These are phyloP conservation scores for Agrochola macilenta DNA, from an alignment of 2,888 invertebrate genomes.

Conservation along the genomic window DNA sequence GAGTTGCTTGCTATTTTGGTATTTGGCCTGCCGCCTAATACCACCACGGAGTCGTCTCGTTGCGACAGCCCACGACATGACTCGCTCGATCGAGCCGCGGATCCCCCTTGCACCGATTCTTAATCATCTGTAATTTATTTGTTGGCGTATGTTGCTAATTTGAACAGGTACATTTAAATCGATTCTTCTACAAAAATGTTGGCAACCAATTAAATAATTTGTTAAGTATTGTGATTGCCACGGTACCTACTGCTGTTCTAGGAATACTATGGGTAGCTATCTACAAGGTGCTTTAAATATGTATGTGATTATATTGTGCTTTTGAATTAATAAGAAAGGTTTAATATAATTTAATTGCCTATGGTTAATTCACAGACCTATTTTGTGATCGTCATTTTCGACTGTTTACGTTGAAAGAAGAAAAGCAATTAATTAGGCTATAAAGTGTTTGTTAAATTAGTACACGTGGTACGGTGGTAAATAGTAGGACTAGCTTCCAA, in stretches of 20 bases:
- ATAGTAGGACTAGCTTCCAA: neutral
- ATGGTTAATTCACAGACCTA: neutral
- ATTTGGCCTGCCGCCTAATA: constrained; percentile 90
- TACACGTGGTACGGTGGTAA: neutral
- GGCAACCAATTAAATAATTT: constrained; percentile 30
- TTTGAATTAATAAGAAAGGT: no score
- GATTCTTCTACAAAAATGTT: constrained; percentile 29
- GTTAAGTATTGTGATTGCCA: constrained; percentile 15
- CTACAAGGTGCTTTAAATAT: neutral
- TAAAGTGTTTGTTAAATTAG: neutral
- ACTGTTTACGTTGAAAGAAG: no score
- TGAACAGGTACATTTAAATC: constrained; percentile 38
- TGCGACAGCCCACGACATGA: constrained; percentile 76
- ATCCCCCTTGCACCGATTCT: constrained; percentile 54
- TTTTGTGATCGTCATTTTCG: neutral
- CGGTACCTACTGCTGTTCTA: constrained; percentile 10
- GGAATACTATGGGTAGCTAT: neutral
- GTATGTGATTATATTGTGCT: neutral
- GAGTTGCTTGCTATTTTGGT: constrained; percentile 88
- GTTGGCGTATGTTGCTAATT: constrained; percentile 52
- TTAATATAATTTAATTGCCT: no score
- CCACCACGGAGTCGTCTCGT: constrained; percentile 80
- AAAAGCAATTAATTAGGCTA: neutral
- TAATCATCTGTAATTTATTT: constrained; percentile 57
- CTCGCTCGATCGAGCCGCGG: constrained; percentile 61